Evolutionary conservation across 2,113 vertebrate genomes (phyloP), one percentile per base, ranked within the genome.

Genomic region (Tylochromis polylepis): DNA sequence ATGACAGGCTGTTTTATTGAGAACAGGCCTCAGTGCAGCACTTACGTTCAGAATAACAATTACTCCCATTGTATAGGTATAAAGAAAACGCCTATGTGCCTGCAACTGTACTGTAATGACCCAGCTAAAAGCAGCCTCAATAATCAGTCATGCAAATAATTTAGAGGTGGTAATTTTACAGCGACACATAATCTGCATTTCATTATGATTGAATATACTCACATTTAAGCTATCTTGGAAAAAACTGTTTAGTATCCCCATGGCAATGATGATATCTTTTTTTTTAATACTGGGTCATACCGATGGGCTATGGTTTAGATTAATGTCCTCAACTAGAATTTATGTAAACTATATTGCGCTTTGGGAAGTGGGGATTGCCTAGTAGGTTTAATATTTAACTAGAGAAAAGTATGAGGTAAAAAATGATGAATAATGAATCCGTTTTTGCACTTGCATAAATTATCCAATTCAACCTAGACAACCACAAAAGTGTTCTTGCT

Each of bases 141-240:
- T 46, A 34, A 90, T 92, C 84, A 70, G 79, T 87, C 92, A 90
- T 46, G 84, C 83, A 84, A 90, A 92, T 86, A 85, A 91, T 93
- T 94, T 49, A 58, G 65, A 86, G 65, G 56, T 78, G 84, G 55
- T 75, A 27, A 93, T 88, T 92, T 93, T 22, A 85, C 89, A 11
- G 18, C 27, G 1, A 43, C 55, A 15, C 81, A 49, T 75, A 88
- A 90, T 90, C 90, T 82, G 89, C 82, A 49, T 93, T 93, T 88
- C 85, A 91, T 87, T 84, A 70, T 9, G 56, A 78, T 41, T 67
- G 46, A 82, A 86, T 85, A 34, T 34, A 75, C 20, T 31, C 3
- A 27, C 82, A 84, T 93, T 93, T 62, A 85, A 81, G 75, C 87
- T 57, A 22, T 67, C 46, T 59, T 43, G 29, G 46, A 53, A 62